Percentiles rank a stretch among this genome's conserved stretches.
phyloP scores from a whole-genome alignment of 1,140 invertebrate genomes.

The Aleiodes sp. region DNA sequence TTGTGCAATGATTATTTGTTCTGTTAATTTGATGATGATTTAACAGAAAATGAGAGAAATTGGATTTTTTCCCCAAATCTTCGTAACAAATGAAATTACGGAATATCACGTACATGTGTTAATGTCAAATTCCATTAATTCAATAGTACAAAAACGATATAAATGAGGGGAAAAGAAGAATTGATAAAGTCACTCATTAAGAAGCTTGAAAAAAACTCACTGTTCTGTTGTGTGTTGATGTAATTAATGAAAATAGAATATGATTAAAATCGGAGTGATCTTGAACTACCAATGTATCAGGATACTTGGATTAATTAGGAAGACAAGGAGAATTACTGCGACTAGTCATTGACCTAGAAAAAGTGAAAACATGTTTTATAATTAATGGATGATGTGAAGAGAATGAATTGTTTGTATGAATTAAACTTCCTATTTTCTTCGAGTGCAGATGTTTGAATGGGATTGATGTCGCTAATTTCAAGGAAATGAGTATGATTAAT shows the following conservation, averaged over 20 bases:
- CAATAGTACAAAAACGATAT: too few species aligned
- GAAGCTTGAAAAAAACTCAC: background rate
- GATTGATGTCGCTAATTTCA: background rate
- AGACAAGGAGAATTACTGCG: slow-evolving; percentile 1
- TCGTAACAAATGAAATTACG: too few species aligned
- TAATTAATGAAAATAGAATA: background rate
- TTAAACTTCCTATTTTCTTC: slow-evolving; percentile 25
- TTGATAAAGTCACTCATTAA: background rate
- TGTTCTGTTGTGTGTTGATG: background rate
- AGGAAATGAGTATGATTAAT: background rate
- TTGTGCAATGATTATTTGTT: too few species aligned
- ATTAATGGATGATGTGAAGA: slow-evolving; percentile 8
- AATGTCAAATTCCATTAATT: too few species aligned
- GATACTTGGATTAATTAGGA: slow-evolving; percentile 20
- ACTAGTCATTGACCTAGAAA: slow-evolving; percentile 25
- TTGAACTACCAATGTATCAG: background rate
- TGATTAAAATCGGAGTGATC: background rate
- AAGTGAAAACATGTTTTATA: background rate
- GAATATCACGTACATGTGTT: too few species aligned
- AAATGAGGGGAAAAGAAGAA: too few species aligned
- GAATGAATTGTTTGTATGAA: background rate
- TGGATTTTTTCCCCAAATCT: too few species aligned
- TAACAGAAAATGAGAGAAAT: too few species aligned
- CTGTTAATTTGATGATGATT: too few species aligned
- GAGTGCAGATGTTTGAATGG: background rate